Base-by-base conservation (phyloP, 2,797 vertebrate species). In the Protonibea diacanthus region DNA sequence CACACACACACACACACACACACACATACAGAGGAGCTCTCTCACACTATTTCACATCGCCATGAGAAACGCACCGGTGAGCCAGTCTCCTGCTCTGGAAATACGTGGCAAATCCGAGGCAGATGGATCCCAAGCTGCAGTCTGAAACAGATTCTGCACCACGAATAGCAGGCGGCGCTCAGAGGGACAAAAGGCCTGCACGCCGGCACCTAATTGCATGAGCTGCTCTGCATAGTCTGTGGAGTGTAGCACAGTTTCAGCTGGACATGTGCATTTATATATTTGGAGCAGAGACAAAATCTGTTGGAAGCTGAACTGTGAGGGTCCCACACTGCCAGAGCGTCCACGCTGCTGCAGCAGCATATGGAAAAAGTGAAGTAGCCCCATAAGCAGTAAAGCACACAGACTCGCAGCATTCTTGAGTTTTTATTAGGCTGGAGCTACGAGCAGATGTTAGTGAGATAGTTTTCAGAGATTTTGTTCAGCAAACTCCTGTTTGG, bases 351-450 rank as follows among this genome's bases (percentile, higher is more conserved):
- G 83, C 79, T 55, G 71, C 63, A 49, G 84, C 81, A 82, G 76
- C 89, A 79, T 87, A 90, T 92, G 93, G 92, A 91, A 93, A 93
- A 93, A 90, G 87, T 92, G 87, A 92, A 91, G 89, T 80, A 83
- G 87, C 73, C 83, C 80, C 80, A 81, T 78, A 74, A 84, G 88
- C 84, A 73, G 88, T 88, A 88, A 92, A 91, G 85, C 82, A 45
- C 79, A 76, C 79, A 86, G 80, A 60, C 80, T 51, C 65, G 70
- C 77, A 64, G 86, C 90, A 91, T 91, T 91, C 91, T 92, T 92
- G 25, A 66, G 79, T 42, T 92, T 92, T 93, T 93, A 92, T 92
- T 86, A 76, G 88, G 70, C 82, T 82, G 75, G 78, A 67, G 78
- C 82, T 74, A 57, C 48, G 75, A 89, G 83, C 92, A 93, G 90